Base-by-base conservation (phyloP, 2,888 invertebrate genomes). In the Leptinotarsa peninsularis region DNA sequence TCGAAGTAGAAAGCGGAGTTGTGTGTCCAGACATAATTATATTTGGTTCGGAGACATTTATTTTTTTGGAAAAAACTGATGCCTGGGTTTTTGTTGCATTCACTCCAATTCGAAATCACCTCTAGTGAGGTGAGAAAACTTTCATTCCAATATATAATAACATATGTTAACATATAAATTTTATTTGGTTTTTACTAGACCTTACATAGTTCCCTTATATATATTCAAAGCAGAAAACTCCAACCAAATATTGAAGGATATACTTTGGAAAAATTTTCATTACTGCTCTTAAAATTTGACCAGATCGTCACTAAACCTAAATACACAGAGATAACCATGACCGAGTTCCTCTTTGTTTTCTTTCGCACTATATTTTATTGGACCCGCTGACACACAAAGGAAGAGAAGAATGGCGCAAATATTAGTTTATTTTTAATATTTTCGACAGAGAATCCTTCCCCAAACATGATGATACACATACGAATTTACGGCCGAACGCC, bases 381-480 rank as follows among this genome's bases (percentile, higher is more conserved):
- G 72, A 67, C 74, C 72, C 73, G 76, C 76, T 76, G 71, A 68
- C 76, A 76, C 73, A 76, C 73, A 76, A 54, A 72, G 50, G 66
- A 33, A 17, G n/a, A 76, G 72, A 76, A 74, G 76, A 76, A 76
- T 74, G 66, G 69, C 18, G 71, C 67, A 76, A 76, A 76, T 76
- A 76, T 76, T 76, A 73, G 74, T 76, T 72, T 58, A 72, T 76
- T 76, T 76, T 76, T 76, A 71, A 74, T 72, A 74, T 74, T 74
- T 76, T 56, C 50, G 63, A 73, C 63, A 52, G 21, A 67, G 63
- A 66, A 72, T 76, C 66, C 73, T 69, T 69, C 49, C 72, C 23
- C 74, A 74, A 76, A 76, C 74, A 76, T 72, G 58, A 74, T 76
- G 76, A 72, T 70, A 71, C 43, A 43, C 49, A 15, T 67, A 21